These are phyloP conservation scores for Pararge aegeria DNA, from an alignment of 1,140 invertebrate species.

Conservation along the genomic window DNA sequence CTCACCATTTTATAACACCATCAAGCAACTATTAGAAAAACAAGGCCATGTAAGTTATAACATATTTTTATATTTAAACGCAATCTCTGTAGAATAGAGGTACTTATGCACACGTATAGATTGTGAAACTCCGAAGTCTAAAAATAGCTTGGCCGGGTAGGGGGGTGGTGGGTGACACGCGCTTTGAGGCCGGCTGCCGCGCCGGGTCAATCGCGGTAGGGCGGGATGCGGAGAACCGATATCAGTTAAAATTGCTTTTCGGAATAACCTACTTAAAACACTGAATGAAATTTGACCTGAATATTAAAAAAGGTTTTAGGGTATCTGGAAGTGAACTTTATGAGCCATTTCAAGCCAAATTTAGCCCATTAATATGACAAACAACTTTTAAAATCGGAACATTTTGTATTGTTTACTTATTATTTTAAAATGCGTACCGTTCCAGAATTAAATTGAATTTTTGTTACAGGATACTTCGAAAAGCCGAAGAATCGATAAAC, in stretches of 20 bases:
- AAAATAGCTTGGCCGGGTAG: conserved; percentile 71
- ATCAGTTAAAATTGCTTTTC: conserved; percentile 40
- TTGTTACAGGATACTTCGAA: conserved; percentile 52
- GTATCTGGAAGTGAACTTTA: not conserved
- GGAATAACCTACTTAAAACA: conserved; percentile 36
- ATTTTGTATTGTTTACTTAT: no score
- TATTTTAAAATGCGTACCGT: not conserved
- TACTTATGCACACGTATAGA: conserved; percentile 39
- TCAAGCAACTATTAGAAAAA: conserved; percentile 69
- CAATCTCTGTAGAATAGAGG: conserved; percentile 22
- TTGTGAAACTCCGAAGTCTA: conserved; percentile 64
- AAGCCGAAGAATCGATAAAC: conserved; percentile 76
- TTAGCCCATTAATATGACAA: no score
- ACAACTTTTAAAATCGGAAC: no score
- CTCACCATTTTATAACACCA: conserved; percentile 71
- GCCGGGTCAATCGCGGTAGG: conserved; percentile 58
- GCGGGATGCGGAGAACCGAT: conserved; percentile 43
- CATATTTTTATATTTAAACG: conserved; percentile 12
- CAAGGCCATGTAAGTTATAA: conserved; percentile 59
- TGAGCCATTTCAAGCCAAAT: not conserved
- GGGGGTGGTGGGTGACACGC: conserved; percentile 69
- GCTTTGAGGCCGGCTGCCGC: conserved; percentile 45
- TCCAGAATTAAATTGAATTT: conserved; percentile 19
- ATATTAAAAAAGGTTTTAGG: conserved; percentile 6
- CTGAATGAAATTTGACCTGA: conserved; percentile 31